Evolutionary conservation across 1,140 invertebrate species (phyloP), one percentile per base, ranked within the genome.

Genomic region (Drosophila eugracilis): DNA sequence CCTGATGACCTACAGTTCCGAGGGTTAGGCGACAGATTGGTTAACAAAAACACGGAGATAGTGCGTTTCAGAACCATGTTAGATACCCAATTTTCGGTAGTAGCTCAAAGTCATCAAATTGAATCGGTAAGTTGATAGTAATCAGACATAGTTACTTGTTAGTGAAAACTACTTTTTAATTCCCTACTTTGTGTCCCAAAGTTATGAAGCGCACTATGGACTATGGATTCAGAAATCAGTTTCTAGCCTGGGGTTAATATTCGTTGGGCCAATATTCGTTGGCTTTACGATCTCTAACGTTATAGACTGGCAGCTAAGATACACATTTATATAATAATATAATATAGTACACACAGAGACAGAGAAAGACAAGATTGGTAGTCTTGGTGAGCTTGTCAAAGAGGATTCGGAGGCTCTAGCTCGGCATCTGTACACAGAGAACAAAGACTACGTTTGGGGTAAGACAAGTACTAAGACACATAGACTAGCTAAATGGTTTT

Each of bases 381-480:
- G n/a, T n/a, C n/a, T 41, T 10, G n/a, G 17, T 28, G 22, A 22
- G 10, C 22, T 54, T 15, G 10, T 47, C 60, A 22, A 34, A 41
- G 41, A 15, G 26, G 24, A 24, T n/a, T 45, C 21, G 34, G n/a
- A 48, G 22, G 14, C 21, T 14, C 21, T 10, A 34, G 19, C 1
- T 14, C 37, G 36, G 22, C 50, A 26, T 41, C 50, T 19, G 50
- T 54, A 53, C 50, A 54, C 36, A 57, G 41, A 28, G 32, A 55
- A 49, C 41, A 57, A 49, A 71, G 26, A 75, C 65, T 59, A 83
- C 49, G 26, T 21, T 45, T 47, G 44, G 49, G 41, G 49, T 69
- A 41, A 70, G 66, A 36, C 49, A 70, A 69, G 32, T 32, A 47
- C 49, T 57, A 55, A 41, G 49, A 70, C 63, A 70, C 32, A 70